Evolutionary conservation across 2,797 vertebrate species (phyloP).

Genomic region (Eutrigla gurnardus): DNA sequence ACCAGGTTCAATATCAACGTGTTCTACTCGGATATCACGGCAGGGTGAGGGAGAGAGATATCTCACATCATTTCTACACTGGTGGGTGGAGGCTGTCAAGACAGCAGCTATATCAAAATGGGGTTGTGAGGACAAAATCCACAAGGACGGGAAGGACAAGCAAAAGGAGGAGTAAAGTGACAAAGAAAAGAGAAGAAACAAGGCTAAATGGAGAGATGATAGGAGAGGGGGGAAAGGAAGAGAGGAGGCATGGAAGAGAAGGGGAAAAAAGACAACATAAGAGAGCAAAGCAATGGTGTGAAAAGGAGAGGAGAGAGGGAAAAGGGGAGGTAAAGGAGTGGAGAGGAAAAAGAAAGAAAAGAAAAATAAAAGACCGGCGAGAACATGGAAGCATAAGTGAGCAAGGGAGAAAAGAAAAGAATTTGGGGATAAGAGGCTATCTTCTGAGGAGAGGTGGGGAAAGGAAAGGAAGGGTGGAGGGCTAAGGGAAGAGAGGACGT

Average conservation of each 20-base stretch:
- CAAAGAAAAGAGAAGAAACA: not conserved
- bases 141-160: not conserved
- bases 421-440: no score
- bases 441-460: no score
- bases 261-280: no score
- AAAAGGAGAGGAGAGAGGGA: not conserved
- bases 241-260: not conserved
- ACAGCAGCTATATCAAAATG: not conserved
- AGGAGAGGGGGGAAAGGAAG: not conserved
- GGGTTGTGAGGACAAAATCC: not conserved
- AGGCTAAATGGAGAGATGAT: not conserved
- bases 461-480: no score
- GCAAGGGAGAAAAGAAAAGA: not conserved
- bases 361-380: not conserved
- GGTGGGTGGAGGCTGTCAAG: not conserved
- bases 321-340: not conserved
- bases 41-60: not conserved
- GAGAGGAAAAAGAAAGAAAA: not conserved
- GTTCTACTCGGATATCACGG: not conserved
- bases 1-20: constrained; percentile 11
- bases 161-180: not conserved
- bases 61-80: not conserved
- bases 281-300: not conserved
- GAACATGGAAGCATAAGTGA: not conserved
- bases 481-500: no score